Conservation (phyloP, 2,888 invertebrate species). For the Netelia inedita region DNA sequence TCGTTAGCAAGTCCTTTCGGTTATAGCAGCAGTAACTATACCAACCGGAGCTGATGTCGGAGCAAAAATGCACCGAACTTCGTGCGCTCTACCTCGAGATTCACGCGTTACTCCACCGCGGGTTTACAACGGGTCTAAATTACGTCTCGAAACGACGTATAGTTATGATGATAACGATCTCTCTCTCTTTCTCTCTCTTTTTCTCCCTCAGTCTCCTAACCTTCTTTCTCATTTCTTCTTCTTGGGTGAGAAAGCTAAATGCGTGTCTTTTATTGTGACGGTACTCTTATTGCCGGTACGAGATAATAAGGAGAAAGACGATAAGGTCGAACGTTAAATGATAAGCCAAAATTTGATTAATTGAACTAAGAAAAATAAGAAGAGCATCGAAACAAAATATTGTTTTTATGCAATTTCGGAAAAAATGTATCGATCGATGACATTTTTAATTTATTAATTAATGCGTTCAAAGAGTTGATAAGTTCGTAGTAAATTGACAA, state of each 20-base stretch:
- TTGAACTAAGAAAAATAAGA: no score
- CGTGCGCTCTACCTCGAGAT: no score
- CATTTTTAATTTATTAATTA: constrained; percentile 25
- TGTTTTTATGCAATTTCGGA: no score
- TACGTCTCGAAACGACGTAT: constrained; percentile 77
- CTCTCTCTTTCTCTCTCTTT: constrained; percentile 1
- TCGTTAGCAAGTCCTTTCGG: constrained; percentile 80
- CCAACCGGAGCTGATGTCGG: constrained; percentile 22
- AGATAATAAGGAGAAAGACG: background rate
- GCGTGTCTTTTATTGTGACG: no score
- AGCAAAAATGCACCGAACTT: constrained; percentile 45
- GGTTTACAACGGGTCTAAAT: constrained; percentile 84
- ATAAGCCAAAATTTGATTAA: no score
- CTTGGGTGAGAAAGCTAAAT: background rate
- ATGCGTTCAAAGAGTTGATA: no score
- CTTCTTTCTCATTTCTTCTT: background rate
- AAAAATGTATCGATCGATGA: background rate
- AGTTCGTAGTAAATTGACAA: no score
- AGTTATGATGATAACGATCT: constrained; percentile 83
- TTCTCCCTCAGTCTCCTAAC: background rate
- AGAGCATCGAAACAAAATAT: no score
- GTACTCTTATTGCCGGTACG: background rate
- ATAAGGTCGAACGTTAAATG: background rate
- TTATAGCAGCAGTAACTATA: constrained; percentile 70
- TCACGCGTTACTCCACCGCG: constrained; percentile 73